Base-by-base conservation (phyloP, 2,888 invertebrate species). In the Thymelicus lineola region DNA sequence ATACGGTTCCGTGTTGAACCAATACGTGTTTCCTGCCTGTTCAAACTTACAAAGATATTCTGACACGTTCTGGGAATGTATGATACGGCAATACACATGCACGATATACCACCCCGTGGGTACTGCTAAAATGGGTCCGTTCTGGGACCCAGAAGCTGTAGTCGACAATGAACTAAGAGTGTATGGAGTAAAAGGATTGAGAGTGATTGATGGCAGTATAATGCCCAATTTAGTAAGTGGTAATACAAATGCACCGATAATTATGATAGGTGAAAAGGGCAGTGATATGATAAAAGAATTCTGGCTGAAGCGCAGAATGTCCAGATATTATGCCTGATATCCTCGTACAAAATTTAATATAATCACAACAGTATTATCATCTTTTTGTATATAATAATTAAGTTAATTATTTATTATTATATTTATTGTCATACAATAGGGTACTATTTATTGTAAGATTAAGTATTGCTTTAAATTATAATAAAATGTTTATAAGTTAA, bases 241-340 rank as follows among this genome's bases (percentile, higher is more conserved):
- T 0, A 98, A 98, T 76, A 98, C 97, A 0, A 98, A 97, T 80
- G 97, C 97, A 0, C 97, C 97, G 0, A 95, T 95, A 0, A 97
- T 98, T 42, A 98, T 98, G 98, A 96, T 98, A 60, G 98, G 96
- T 0, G 98, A 98, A 83, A 98, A 98, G 84, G 98, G 97, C 0
- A 95, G 98, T 10, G 98, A 98, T 81, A 94, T 98, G 95, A 97
- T 98, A 62, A 98, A 97, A 83, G 96, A 97, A 76, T 96, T 95
- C 82, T 98, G 97, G 97, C 86, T 96, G 70, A 96, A 95, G 75
- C 91, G 95, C 73, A 85, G 94, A 80, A 91, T 80, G 64, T 91
- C 91, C 7, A 86, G 90, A 77, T 91, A 91, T 76, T 93, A 92
- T 71, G 83, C 84, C 69, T 91, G 80, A 83, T 71, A 60, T 45